phyloP scores from a whole-genome alignment of 2,797 vertebrate genomes.

The Tolypeutes matacus region DNA sequence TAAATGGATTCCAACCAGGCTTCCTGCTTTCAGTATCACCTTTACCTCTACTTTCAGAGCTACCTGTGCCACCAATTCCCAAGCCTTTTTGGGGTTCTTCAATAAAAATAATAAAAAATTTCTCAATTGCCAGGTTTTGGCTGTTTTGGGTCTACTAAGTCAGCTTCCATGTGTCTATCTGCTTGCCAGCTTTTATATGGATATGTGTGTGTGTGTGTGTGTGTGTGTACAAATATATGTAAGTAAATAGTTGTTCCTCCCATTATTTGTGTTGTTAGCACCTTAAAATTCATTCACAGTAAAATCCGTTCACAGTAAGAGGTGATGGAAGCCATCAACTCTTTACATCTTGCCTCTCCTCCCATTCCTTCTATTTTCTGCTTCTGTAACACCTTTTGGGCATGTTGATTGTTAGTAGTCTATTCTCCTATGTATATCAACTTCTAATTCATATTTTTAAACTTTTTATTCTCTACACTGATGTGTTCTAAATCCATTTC shows the following conservation, averaged over 20 bases:
- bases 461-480: not conserved
- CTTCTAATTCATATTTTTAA: not conserved
- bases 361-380: not conserved
- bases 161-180: not conserved
- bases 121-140: not conserved
- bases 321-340: not conserved
- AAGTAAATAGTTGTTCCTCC: not conserved
- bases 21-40: not conserved
- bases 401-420: not conserved
- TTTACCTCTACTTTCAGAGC: not conserved
- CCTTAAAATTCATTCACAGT: not conserved
- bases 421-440: not conserved
- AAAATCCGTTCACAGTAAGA: not conserved
- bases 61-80: not conserved
- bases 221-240: not conserved
- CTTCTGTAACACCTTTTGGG: not conserved
- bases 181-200: not conserved
- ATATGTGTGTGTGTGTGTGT: not conserved
- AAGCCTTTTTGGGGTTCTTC: not conserved
- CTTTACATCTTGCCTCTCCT: not conserved
- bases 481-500: not conserved
- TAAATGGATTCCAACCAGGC: not conserved
- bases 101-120: not conserved
- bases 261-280: not conserved
- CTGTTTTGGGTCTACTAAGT: not conserved